Evolutionary conservation across 2,888 invertebrate genomes (phyloP).

Genomic region (Synergus umbraculus): DNA sequence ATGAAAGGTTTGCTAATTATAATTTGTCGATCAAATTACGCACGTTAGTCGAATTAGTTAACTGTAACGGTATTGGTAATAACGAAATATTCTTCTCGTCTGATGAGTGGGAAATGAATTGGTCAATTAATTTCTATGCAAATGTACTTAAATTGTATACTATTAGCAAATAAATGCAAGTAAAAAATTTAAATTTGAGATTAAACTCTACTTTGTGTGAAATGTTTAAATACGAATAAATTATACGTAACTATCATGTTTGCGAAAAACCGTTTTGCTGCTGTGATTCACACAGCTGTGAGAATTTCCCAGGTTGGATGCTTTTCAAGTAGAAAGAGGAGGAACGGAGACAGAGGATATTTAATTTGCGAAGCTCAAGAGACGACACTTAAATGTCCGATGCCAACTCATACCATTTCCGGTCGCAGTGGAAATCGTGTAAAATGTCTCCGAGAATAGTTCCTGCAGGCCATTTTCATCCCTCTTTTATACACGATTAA

Average conservation of each 20-base stretch:
- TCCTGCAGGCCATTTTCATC: not conserved
- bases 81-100: no score
- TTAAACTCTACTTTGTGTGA: not conserved
- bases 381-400: conserved; percentile 19
- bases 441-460: not conserved
- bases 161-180: not conserved
- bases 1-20: no score
- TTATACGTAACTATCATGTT: conserved; percentile 34
- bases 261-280: conserved; percentile 24
- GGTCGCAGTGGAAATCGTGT: conserved; percentile 15
- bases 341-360: conserved; percentile 23
- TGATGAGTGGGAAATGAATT: no score
- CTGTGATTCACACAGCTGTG: conserved; percentile 28
- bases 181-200: conserved; percentile 24
- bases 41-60: no score
- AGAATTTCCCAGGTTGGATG: conserved; percentile 22
- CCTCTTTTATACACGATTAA: not conserved
- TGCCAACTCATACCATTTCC: conserved; percentile 2
- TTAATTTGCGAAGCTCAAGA: conserved; percentile 30
- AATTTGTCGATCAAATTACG: no score
- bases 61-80: no score
- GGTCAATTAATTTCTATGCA: no score
- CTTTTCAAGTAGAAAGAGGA: conserved; percentile 25
- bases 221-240: conserved; percentile 15
- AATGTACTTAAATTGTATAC: not conserved